Conservation (phyloP, 2,797 vertebrate species). For the Gila robusta region DNA sequence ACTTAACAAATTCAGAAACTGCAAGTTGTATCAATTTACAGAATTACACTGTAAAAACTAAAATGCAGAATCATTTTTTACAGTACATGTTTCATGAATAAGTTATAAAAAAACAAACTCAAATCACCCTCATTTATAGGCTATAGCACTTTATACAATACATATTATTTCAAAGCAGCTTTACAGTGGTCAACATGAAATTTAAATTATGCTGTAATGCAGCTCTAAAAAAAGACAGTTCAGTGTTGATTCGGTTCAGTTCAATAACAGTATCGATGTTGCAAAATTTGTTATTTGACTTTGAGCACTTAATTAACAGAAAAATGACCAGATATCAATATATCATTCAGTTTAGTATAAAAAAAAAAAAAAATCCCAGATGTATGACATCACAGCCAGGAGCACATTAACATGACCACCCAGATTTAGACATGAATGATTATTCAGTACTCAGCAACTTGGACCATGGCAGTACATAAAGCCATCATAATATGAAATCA, state of each 20-base stretch:
- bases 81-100: background rate
- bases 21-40: too few species aligned
- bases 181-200: background rate
- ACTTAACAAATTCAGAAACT: too few species aligned
- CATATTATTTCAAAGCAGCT: background rate
- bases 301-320: background rate
- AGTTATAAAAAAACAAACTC: background rate
- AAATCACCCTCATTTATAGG: background rate
- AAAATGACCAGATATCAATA: background rate
- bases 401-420: background rate
- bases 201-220: background rate
- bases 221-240: background rate
- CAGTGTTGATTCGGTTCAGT: background rate
- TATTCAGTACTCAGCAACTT: too few species aligned
- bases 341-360: background rate
- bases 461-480: background rate
- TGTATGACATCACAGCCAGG: background rate
- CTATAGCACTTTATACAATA: background rate
- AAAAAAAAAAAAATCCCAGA: background rate
- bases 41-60: too few species aligned
- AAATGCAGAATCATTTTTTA: too few species aligned
- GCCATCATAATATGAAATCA: background rate
- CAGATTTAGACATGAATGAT: background rate
- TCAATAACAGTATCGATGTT: background rate
- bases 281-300: background rate